Conservation (phyloP, 35 echinoderm and acorn worm genomes). For the Nesometra sesokonis region DNA sequence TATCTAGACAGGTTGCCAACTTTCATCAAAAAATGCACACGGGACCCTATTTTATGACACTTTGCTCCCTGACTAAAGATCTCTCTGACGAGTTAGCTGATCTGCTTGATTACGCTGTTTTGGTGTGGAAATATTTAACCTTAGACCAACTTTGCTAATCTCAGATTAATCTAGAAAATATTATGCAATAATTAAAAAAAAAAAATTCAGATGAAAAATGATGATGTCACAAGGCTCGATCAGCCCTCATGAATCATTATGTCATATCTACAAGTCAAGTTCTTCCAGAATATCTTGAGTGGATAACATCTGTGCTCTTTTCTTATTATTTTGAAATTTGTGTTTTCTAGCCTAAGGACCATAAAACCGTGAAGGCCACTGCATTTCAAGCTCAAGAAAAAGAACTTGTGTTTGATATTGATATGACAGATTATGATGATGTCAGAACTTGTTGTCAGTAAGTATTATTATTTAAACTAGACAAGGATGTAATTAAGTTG, state of each 20-base stretch:
- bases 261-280: too few relatives aligned
- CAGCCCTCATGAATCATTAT: too few relatives aligned
- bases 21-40: too few relatives aligned
- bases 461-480: constrained; percentile 20
- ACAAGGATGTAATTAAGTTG: too few relatives aligned
- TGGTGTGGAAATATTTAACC: background rate
- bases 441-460: constrained; percentile 89
- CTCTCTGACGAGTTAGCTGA: too few relatives aligned
- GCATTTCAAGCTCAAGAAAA: constrained; percentile 94
- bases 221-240: too few relatives aligned
- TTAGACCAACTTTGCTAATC: background rate
- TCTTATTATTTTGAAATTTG: too few relatives aligned
- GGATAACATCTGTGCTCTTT: background rate
- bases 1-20: too few relatives aligned
- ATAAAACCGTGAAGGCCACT: constrained; percentile 79
- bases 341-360: constrained; percentile 77
- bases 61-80: too few relatives aligned
- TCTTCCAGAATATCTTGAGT: background rate
- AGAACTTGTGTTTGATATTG: constrained; percentile 98
- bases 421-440: constrained; percentile 99
- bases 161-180: background rate
- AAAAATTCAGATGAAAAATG: too few relatives aligned
- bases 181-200: too few relatives aligned
- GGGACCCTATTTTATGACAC: too few relatives aligned
- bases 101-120: background rate